Percentiles rank a stretch among this genome's conserved stretches.
Conservation (phyloP, 2,113 vertebrate species). For the Lasiurus cinereus region DNA sequence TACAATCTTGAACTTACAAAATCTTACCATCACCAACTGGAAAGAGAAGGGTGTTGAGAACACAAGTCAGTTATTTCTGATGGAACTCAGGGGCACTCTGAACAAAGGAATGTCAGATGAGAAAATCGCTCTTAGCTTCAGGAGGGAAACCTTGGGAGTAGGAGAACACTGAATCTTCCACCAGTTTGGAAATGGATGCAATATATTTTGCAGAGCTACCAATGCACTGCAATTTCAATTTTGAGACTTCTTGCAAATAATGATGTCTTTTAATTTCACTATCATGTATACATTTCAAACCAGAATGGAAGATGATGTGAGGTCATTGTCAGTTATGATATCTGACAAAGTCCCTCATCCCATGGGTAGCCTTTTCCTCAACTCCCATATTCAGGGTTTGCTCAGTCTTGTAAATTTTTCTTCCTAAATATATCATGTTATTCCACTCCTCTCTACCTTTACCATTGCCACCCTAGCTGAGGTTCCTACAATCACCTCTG, state of each 20-base stretch:
- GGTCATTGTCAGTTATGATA: background rate
- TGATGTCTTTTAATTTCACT: background rate
- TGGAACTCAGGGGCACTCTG: background rate
- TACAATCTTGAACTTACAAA: background rate
- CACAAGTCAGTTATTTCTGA: background rate
- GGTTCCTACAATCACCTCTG: background rate
- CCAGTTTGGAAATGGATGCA: background rate
- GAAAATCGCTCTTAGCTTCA: background rate
- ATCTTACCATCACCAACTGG: background rate
- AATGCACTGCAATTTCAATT: background rate
- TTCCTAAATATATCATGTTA: background rate
- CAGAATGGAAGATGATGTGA: background rate
- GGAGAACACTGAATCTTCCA: background rate
- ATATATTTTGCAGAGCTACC: background rate
- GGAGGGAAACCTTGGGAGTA: background rate
- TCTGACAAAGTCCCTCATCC: background rate
- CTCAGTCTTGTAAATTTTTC: background rate
- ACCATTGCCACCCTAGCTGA: background rate
- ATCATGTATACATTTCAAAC: background rate
- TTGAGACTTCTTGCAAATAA: background rate
- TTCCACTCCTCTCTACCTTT: background rate
- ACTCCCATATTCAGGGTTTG: background rate
- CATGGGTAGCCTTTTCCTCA: background rate
- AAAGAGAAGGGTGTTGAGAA: background rate
- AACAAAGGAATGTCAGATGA: background rate